A percentile compares a stretch with the other conserved stretches of the same genome.
phyloP scores from a whole-genome alignment of 2,888 invertebrate genomes.

The Cryptus armator region DNA sequence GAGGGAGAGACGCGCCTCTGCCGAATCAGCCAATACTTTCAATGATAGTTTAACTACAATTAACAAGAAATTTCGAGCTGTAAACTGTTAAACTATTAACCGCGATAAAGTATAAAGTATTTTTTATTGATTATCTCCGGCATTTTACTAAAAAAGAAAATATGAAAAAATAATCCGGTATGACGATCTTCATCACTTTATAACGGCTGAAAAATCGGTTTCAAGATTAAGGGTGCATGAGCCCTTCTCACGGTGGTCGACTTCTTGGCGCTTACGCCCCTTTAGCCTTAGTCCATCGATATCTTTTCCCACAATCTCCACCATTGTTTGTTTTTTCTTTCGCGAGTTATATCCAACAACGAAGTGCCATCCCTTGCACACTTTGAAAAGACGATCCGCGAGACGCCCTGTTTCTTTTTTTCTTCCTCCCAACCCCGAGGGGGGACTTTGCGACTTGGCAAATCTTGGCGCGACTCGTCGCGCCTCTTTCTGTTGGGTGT shows the following conservation, averaged over 20 bases:
- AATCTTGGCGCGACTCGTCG: constrained; percentile 65
- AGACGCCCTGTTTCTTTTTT: constrained; percentile 45
- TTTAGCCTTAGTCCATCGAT: constrained; percentile 73
- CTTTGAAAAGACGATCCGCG: constrained; percentile 50
- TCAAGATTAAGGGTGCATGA: no score
- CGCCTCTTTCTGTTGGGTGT: constrained; percentile 36
- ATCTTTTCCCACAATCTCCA: constrained; percentile 66
- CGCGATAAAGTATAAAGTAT: no score
- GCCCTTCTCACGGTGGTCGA: no score
- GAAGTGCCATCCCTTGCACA: constrained; percentile 40
- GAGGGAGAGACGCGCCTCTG: neutral
- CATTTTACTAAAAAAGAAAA: no score
- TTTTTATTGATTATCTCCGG: no score
- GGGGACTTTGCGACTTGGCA: constrained; percentile 71
- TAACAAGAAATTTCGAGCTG: neutral
- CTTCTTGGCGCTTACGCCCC: constrained; percentile 19
- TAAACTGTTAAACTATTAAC: no score
- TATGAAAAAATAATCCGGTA: no score
- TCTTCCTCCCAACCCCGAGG: constrained; percentile 15
- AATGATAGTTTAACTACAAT: neutral
- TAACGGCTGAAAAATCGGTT: no score
- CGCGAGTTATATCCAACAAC: constrained; percentile 36
- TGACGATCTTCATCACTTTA: no score
- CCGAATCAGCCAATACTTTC: constrained; percentile 11
- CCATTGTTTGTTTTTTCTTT: constrained; percentile 69